Evolutionary conservation across 2,888 invertebrate species (phyloP).

Genomic region (Heteromyza rotundicornis): DNA sequence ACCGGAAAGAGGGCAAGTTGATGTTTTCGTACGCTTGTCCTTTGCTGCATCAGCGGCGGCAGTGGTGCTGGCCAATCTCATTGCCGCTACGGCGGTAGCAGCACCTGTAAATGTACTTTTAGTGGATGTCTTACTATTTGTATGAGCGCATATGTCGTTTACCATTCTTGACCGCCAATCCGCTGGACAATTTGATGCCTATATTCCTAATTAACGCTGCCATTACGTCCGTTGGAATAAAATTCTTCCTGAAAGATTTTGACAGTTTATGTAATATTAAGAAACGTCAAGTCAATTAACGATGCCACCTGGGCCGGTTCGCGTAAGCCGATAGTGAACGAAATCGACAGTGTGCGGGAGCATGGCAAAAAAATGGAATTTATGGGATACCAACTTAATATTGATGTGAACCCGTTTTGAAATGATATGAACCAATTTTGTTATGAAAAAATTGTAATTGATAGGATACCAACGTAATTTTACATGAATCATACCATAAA

Average conservation of each 20-base stretch:
- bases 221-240: slow-evolving; percentile 42
- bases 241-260: slow-evolving; percentile 29
- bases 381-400: no score
- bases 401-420: no score
- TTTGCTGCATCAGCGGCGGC: slow-evolving; percentile 44
- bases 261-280: slow-evolving; percentile 44
- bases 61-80: slow-evolving; percentile 48
- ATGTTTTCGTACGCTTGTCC: slow-evolving; percentile 58
- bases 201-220: slow-evolving; percentile 58
- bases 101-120: no score
- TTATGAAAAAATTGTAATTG: no score
- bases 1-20: slow-evolving; percentile 9
- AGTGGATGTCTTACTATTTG: no score
- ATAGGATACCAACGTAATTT: no score
- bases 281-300: background rate
- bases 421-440: no score
- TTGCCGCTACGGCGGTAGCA: slow-evolving; percentile 38
- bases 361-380: no score
- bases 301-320: background rate
- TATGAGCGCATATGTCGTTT: no score
- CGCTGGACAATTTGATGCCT: slow-evolving; percentile 46
- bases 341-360: no score
- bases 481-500: no score
- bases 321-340: slow-evolving; percentile 30
- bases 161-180: slow-evolving; percentile 51